Percentiles rank a stretch among this genome's conserved stretches.
These are phyloP conservation scores for Hippocampus mohnikei DNA, from an alignment of 2,113 vertebrate species.

Conservation along the genomic window DNA sequence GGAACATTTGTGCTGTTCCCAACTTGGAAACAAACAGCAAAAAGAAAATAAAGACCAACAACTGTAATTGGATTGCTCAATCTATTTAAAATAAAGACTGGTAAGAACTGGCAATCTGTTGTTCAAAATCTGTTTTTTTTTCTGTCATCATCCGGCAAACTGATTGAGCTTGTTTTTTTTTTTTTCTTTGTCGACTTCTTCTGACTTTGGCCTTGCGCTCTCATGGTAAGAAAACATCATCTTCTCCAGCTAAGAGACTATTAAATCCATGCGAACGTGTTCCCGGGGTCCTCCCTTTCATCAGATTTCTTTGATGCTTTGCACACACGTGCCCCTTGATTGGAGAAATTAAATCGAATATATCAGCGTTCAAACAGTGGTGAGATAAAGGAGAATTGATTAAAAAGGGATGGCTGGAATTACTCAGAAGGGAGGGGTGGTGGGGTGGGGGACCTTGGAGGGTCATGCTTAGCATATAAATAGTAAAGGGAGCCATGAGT, in stretches of 20 bases:
- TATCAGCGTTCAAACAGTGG: conserved; percentile 53
- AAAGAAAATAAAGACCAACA: background rate
- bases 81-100: background rate
- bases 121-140: background rate
- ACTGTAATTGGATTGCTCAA: background rate
- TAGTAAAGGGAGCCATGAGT: conserved; percentile 19
- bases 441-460: conserved; percentile 33
- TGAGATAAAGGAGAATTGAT: conserved; percentile 66
- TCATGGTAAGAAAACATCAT: conserved; percentile 45
- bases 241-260: conserved; percentile 23
- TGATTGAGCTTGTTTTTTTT: conserved; percentile 11
- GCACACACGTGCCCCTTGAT: conserved; percentile 43
- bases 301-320: conserved; percentile 55
- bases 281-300: conserved; percentile 31
- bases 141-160: background rate
- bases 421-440: conserved; percentile 33
- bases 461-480: conserved; percentile 60
- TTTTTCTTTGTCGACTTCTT: conserved; percentile 23
- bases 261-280: conserved; percentile 49
- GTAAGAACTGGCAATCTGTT: background rate
- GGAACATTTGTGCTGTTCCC: background rate
- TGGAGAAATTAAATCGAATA: conserved; percentile 49
- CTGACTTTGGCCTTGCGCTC: conserved; percentile 40
- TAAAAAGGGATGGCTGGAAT: conserved; percentile 62
- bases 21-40: background rate